Percentiles rank a stretch among this genome's conserved stretches.
Evolutionary conservation across 2,888 invertebrate genomes (phyloP).

Genomic region (Pandemis cinnamomeana): DNA sequence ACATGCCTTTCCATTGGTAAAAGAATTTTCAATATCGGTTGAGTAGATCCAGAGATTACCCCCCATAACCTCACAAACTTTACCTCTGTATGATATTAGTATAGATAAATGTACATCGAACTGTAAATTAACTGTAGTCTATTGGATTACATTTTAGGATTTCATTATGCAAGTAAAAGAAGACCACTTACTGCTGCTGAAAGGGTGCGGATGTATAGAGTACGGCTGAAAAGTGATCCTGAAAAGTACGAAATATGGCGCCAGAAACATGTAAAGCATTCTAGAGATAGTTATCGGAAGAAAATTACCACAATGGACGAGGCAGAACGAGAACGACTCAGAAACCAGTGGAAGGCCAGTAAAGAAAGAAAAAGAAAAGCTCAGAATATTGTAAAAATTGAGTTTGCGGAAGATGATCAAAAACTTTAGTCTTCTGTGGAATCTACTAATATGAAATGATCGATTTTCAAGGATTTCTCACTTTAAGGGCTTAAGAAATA

Average conservation of each 20-base stretch:
- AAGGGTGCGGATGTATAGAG: conserved; percentile 19
- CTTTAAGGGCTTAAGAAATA: too few relatives aligned
- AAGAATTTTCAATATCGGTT: too few relatives aligned
- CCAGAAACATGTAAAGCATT: neutral
- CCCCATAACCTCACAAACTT: too few relatives aligned
- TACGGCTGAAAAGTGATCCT: conserved; percentile 10
- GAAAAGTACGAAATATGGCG: conserved; percentile 10
- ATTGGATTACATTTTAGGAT: neutral
- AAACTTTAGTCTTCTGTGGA: neutral
- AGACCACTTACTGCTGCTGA: neutral
- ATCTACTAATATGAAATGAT: neutral
- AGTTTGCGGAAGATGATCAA: too few relatives aligned
- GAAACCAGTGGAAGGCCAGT: neutral
- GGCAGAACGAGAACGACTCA: neutral
- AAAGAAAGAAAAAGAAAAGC: neutral
- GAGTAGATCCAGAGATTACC: too few relatives aligned
- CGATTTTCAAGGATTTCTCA: too few relatives aligned
- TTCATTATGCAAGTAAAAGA: neutral
- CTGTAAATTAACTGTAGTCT: too few relatives aligned
- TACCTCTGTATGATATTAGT: too few relatives aligned
- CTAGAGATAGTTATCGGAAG: neutral
- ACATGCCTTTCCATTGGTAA: too few relatives aligned
- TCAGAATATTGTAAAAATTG: neutral
- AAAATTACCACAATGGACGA: neutral
- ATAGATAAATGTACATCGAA: too few relatives aligned